phyloP scores from a whole-genome alignment of 1,140 invertebrate genomes.

The Polypedilum vanderplanki region DNA sequence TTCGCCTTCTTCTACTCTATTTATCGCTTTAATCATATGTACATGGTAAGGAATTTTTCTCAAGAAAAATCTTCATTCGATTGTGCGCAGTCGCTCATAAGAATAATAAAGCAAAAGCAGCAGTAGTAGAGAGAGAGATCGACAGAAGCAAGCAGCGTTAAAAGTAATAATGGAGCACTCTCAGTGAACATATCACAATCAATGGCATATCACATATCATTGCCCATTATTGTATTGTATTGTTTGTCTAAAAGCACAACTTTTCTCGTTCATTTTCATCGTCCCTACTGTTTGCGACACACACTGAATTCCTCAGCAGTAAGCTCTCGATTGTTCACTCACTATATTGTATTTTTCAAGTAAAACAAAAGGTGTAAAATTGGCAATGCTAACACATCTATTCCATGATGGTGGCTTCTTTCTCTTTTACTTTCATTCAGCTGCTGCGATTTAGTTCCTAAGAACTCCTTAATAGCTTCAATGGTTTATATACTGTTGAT shows the following conservation, averaged over 20 bases:
- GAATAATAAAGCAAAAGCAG: neutral
- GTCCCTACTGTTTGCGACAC: no score
- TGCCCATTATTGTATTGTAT: slow-evolving; percentile 12
- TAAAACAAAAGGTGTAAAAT: neutral
- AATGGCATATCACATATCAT: neutral
- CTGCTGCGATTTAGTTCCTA: neutral
- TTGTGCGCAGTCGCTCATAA: neutral
- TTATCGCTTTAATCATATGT: no score
- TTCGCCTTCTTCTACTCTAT: no score
- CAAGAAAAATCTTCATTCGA: neutral
- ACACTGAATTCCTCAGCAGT: neutral
- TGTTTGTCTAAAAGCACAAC: neutral
- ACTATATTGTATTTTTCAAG: no score
- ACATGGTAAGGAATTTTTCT: neutral
- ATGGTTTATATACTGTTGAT: neutral
- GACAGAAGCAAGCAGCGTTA: neutral
- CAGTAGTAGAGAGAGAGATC: neutral
- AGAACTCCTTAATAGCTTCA: neutral
- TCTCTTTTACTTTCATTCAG: neutral
- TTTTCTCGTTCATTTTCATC: no score
- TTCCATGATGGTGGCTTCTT: neutral
- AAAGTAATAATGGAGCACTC: no score
- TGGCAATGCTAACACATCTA: neutral
- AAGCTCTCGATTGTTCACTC: neutral
- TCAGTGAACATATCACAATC: slow-evolving; percentile 1